Base-by-base conservation (phyloP, 1,140 invertebrate species). In the Heliconius nattereri region DNA sequence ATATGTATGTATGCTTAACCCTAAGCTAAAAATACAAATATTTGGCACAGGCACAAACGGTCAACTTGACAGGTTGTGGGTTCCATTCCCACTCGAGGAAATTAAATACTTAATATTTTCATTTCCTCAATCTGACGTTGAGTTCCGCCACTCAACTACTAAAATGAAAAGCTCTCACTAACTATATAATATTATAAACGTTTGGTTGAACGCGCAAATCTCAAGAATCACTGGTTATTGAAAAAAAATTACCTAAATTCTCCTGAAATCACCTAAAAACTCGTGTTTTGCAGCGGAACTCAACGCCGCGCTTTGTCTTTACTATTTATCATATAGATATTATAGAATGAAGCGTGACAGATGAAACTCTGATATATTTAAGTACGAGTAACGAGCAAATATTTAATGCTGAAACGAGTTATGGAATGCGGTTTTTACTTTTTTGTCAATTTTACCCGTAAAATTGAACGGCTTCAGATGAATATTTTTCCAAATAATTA, bases 341-440 rank as follows among this genome's bases (percentile, higher is more conserved):
- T 57, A 66, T n/a, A 29, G 26, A 66, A 26, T 66, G 26, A 66
- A 26, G 13, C 26, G 23, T 66, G 60, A 66, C 60, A 66, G 26
- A 66, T 29, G 11, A 66, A 66, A 16, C 3, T 57, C 54, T 66
- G 60, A 13, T n/a, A 66, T 66, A 66, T 66, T 66, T 66, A 66
- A 66, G 60, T 5, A 16, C 60, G 23, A 66, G 60, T 66, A 29
- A 66, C 60, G 23, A 66, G 60, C 60, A 66, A 26, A 66, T 29
- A 66, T 66, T 66, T 66, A 66, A 66, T 23, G 60, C 60, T 66
- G 60, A 66, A 66, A 66, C 60, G 26, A 66, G 60, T 66, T 29
- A n/a, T 16, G 60, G 60, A 66, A 66, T 66, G 60, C 60, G 9
- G 60, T 66, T 66, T 29, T 66, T 66, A 66, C 49, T 29, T 66